Evolutionary conservation across 2,797 vertebrate species (phyloP).

Genomic region (Synanceia verrucosa): DNA sequence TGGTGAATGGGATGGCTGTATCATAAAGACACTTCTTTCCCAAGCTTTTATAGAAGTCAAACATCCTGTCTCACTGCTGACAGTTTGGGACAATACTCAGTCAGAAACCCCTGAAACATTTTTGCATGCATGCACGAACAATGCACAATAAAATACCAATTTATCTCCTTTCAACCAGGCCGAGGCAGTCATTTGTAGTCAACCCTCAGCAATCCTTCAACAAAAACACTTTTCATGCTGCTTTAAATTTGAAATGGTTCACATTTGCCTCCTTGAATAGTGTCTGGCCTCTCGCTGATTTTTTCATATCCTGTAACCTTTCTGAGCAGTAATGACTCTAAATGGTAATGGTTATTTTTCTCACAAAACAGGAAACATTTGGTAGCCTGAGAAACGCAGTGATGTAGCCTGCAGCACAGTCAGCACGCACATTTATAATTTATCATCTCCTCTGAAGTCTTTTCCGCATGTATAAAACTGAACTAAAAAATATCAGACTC

Average conservation of each 20-base stretch:
- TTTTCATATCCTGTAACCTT: slow-evolving; percentile 23
- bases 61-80: neutral
- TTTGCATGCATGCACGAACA: neutral
- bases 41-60: neutral
- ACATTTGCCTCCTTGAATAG: slow-evolving; percentile 3
- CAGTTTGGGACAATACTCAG: neutral
- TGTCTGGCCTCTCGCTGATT: neutral
- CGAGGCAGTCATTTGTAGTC: neutral
- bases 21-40: neutral
- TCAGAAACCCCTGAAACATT: neutral
- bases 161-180: neutral
- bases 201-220: neutral
- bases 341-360: slow-evolving; percentile 20
- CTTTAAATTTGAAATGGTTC: slow-evolving; percentile 9
- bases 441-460: slow-evolving; percentile 32
- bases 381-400: neutral
- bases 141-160: neutral
- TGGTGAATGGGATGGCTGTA: neutral
- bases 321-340: slow-evolving; percentile 35
- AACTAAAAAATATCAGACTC: neutral
- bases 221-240: slow-evolving; percentile 12
- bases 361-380: slow-evolving; percentile 24
- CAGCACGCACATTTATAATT: slow-evolving; percentile 42
- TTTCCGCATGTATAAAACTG: slow-evolving; percentile 6
- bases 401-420: slow-evolving; percentile 10